Evolutionary conservation across 2,113 vertebrate species (phyloP), one percentile per base, ranked within the genome.

Genomic region (Thamnophis sirtalis): DNA sequence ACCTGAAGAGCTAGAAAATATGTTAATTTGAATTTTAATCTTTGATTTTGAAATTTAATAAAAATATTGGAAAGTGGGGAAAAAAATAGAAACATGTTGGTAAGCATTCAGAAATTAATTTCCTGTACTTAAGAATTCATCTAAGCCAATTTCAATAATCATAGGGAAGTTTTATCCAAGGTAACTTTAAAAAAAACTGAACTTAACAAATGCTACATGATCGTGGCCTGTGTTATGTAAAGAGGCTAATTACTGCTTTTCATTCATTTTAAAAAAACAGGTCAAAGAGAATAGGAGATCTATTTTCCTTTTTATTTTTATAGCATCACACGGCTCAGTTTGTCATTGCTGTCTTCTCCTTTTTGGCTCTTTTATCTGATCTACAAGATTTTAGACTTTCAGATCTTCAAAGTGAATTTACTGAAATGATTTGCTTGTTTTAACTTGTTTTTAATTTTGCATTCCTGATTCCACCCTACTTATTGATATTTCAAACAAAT

Each of bases 321-420:
- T 9, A 19, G 53, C 8, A 88, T 84, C 85, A 88, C 60, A 58
- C 58, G 84, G 51, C 51, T 51, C 9, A 0, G 6, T 90, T 90
- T 90, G 85, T 88, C 54, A 60, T 90, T 89, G 56, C 38, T 80
- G 85, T 92, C 54, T n/a, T 86, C 68, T 56, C 8, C 56, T 21
- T 88, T 54, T 21, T 51, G n/a, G 5, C 33, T 56, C 55, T 89
- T 89, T 89, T 60, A 92, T 89, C 54, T 86, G 55, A 85, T 15
- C 26, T 24, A 51, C 22, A 63, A 33, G 19, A 19, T 17, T 87
- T 54, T 88, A 92, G 54, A 53, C 55, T 85, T 89, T 89, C 22
- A 63, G 73, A 89, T 89, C 91, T 89, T 63, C 91, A 54, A 49
- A 63, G n/a, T 28, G 80, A 89, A 53, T n/a, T 85, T 89, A 85